Conservation (phyloP, 2,113 vertebrate genomes). For the Tetraodon nigroviridis region DNA sequence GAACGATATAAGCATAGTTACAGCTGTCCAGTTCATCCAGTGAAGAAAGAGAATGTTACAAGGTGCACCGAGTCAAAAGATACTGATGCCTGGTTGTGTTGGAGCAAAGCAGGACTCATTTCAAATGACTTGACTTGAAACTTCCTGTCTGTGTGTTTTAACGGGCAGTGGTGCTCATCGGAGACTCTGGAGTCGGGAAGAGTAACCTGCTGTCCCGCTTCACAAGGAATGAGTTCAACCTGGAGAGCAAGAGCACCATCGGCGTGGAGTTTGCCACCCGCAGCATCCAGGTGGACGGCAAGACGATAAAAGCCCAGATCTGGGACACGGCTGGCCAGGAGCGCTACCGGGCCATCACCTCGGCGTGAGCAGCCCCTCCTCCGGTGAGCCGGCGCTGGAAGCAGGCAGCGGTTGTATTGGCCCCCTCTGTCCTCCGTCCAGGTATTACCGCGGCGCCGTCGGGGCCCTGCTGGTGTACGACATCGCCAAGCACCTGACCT, state of each 20-base stretch:
- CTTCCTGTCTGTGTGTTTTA: not conserved
- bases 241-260: slow-evolving; percentile 97
- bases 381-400: not conserved
- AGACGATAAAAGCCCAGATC: slow-evolving; percentile 97
- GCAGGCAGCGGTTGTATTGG: not conserved
- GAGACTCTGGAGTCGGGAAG: slow-evolving; percentile 92
- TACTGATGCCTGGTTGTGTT: no score
- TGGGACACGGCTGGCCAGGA: slow-evolving; percentile 98
- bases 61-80: no score
- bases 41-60: no score
- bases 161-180: slow-evolving; percentile 85
- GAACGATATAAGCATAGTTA: no score
- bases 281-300: slow-evolving; percentile 96
- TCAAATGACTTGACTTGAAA: no score
- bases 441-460: slow-evolving; percentile 90
- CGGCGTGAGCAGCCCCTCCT: slow-evolving; percentile 79
- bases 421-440: slow-evolving; percentile 35
- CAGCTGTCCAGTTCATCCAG: no score
- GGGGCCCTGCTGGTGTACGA: slow-evolving; percentile 93
- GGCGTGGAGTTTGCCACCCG: slow-evolving; percentile 96
- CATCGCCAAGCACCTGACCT: slow-evolving; percentile 95
- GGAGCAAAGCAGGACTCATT: no score
- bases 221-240: slow-evolving; percentile 92
- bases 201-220: slow-evolving; percentile 92
- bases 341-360: slow-evolving; percentile 95